A percentile compares a stretch with the other conserved stretches of the same genome.
Conservation (phyloP, 2,113 vertebrate genomes). For the Marmota monax region DNA sequence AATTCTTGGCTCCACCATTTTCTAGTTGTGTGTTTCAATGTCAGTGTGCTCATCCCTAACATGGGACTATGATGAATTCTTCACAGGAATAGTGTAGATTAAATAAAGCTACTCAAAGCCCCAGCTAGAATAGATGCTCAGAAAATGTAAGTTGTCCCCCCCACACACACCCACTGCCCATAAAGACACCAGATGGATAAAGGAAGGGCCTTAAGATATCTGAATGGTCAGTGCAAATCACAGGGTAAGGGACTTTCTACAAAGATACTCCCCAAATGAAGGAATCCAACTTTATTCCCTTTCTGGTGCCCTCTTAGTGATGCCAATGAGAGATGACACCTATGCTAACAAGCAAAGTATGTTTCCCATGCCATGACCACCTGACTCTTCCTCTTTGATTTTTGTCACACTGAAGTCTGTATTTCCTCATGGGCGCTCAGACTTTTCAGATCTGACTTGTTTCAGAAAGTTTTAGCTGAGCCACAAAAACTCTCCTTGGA, state of each 20-base stretch:
- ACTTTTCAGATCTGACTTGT: background rate
- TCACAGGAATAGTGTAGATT: background rate
- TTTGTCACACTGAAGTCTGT: background rate
- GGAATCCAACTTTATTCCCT: background rate
- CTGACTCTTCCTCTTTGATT: background rate
- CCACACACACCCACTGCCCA: too few relatives aligned
- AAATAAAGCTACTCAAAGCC: background rate
- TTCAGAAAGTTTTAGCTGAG: background rate
- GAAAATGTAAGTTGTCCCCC: background rate
- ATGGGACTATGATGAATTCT: background rate
- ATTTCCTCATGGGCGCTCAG: background rate
- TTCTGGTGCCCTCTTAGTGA: background rate
- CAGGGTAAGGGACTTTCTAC: background rate
- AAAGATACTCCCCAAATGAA: background rate
- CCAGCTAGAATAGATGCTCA: background rate
- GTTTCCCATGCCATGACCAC: accelerated
- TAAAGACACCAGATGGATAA: background rate
- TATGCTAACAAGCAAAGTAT: too few relatives aligned
- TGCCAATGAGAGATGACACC: background rate
- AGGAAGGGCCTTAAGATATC: background rate
- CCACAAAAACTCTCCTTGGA: background rate
- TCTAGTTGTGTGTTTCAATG: background rate
- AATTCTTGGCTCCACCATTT: background rate
- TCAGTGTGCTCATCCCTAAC: background rate
- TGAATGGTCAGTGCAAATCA: background rate